Conservation (phyloP, 2,888 invertebrate genomes). For the Ctena decussata region DNA sequence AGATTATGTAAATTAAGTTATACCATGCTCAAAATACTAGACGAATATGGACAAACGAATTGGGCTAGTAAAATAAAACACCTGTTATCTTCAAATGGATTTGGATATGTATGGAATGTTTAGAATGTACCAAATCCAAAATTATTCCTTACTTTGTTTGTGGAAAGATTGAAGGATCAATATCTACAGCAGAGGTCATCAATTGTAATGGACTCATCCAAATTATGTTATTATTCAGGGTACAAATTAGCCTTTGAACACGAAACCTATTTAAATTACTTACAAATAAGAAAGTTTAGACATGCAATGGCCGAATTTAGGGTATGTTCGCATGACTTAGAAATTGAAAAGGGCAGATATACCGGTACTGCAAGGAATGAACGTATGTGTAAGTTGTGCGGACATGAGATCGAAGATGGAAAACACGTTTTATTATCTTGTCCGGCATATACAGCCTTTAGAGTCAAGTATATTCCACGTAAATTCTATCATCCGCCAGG, state of each 20-base stretch:
- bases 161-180: background rate
- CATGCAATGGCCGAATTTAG: background rate
- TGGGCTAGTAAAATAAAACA: background rate
- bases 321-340: conserved; percentile 1
- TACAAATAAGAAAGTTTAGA: background rate
- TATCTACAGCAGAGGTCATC: background rate
- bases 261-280: background rate
- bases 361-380: background rate
- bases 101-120: background rate
- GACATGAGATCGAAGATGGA: background rate
- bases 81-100: background rate
- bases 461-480: background rate
- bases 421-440: background rate
- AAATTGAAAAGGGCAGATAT: conserved; percentile 23
- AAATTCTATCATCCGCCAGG: background rate
- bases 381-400: background rate
- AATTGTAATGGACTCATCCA: background rate
- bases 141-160: background rate
- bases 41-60: background rate
- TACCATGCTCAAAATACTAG: background rate
- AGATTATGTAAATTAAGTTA: background rate
- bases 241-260: background rate
- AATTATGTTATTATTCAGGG: background rate
- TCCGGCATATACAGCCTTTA: background rate
- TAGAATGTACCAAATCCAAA: background rate